Evolutionary conservation across 2,113 vertebrate genomes (phyloP).

Genomic region (Sula dactylatra): DNA sequence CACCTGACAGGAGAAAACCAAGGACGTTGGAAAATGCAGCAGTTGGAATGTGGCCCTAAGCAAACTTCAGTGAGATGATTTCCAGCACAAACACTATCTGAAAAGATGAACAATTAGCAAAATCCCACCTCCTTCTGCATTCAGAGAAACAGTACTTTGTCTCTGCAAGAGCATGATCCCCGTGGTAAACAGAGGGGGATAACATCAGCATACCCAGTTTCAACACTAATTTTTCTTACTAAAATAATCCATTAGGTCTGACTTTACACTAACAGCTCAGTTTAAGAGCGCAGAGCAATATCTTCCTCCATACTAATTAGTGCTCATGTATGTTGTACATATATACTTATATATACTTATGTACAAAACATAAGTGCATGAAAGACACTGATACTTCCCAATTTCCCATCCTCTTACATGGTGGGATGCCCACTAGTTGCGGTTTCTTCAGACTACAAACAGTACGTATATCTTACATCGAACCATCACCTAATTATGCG

Average conservation of each 20-base stretch:
- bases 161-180: not conserved
- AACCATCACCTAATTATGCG: not conserved
- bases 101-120: not conserved
- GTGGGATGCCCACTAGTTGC: not conserved
- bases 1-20: not conserved
- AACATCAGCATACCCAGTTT: not conserved
- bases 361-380: not conserved
- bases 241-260: not conserved
- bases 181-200: not conserved
- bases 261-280: accelerated
- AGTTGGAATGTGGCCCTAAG: not conserved
- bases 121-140: not conserved
- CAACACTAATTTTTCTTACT: not conserved
- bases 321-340: not conserved
- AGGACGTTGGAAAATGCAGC: not conserved
- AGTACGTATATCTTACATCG: not conserved
- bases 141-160: not conserved
- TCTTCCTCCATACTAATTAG: not conserved
- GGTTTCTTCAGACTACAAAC: not conserved
- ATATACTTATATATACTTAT: too few species aligned
- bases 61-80: not conserved
- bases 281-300: not conserved
- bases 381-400: not conserved
- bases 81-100: not conserved
- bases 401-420: not conserved